Base-by-base conservation (phyloP, 2,888 invertebrate genomes). In the Atherix ibis region DNA sequence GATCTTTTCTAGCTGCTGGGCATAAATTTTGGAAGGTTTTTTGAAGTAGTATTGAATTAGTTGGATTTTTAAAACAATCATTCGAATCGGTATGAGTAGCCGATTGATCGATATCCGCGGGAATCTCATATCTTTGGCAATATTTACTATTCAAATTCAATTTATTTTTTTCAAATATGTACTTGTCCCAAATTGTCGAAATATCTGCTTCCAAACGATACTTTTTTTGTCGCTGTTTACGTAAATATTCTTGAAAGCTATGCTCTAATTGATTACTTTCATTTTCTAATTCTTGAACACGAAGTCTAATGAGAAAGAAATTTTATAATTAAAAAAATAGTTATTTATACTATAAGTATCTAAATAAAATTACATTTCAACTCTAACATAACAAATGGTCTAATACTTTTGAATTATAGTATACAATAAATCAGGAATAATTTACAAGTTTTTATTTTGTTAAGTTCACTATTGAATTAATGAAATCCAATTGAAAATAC, bases 181-280 rank as follows among this genome's bases (percentile, higher is more conserved):
- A 49, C 27, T 38, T 45, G 25, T 45, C 40, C 41, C 38, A 44
- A 38, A 47, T 44, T 32, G 39, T 34, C 36, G 34, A 31, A 12
- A 36, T 40, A 35, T 17, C 45, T 24, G 35, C 43, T 25, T 36
- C 39, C 16, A 38, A 16, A 22, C 41, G 34, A 32, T 40, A 31
- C 29, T 48, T 47, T 17, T 49, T 42, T 3, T 34, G 27, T 4
- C 45, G 43, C 24, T 50, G 48, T 8, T 47, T 45, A 24, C 54
- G 49, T 31, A 60, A 30, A 35, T 56, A 59, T 3, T 44, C 45
- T 10, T 49, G 47, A 25, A 60, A 56, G 17, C 46, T 52, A 31
- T 50, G 44, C 38, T 60, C 58, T 25, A 60, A 38, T 39, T 54
- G 45, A 42, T 53, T 49, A 36, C 58, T 56, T 43, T 60, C 58